Base-by-base conservation (phyloP, 2,888 invertebrate species). In the Parapristionchus giblindavisi region DNA sequence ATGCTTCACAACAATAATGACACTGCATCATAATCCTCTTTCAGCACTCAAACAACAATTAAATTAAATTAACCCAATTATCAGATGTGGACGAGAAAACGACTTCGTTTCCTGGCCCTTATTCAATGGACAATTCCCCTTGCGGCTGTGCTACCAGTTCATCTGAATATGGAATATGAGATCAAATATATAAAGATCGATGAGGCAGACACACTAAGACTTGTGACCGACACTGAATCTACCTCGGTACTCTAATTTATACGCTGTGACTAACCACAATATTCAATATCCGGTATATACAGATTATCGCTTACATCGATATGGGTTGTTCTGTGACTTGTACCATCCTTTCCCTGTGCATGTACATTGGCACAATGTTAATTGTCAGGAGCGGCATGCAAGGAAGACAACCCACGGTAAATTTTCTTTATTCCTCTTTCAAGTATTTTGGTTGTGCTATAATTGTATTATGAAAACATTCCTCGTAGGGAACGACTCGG, bases 281-380 rank as follows among this genome's bases (percentile, higher is more conserved):
- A 17, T 8, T 14, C 8, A 43, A 43, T 43, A 14, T 14, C 17
- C 17, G 17, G 8, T 14, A 43, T 43, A 8, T 54, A 63, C 36
- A 76, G 76, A 63, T 71, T 29, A 70, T 76, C 40, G 76, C 76
- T 1, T 71, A 63, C 56, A 71, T 76, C 54, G 76, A 76, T 36
- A 71, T 70, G 52, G 63, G 54, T 21, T 76, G 76, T 34, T 76
- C 71, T 54, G 48, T 76, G 1, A 29, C 54, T 36, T 70, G 71
- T 29, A 76, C 76, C n/a, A 32, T 76, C 63, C 63, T 76, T 40
- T 76, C 71, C 24, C 61, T 76, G 40, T 38, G 38, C 40, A 71
- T 76, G 61, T 76, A 76, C 71, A 54, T 61, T 24, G 68, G 71
- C 27, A 76, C 76, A 0, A 54, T 76, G 17, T 66, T 40, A 29